A percentile compares a stretch with the other conserved stretches of the same genome.
Conservation (phyloP, 2,113 vertebrate genomes). For the Hyperopisus bebe region DNA sequence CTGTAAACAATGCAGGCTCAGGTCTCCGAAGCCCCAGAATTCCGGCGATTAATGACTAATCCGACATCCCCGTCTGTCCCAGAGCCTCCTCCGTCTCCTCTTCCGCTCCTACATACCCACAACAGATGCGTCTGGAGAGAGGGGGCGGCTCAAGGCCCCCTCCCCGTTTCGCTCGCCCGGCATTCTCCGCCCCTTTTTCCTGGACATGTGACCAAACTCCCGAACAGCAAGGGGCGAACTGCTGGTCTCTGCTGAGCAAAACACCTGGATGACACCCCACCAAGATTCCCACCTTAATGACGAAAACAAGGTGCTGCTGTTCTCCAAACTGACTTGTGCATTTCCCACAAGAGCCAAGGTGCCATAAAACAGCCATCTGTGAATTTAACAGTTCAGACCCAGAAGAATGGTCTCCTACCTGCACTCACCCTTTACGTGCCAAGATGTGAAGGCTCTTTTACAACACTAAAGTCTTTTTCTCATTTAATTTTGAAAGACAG, state of each 20-base stretch:
- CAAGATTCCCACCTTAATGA: not conserved
- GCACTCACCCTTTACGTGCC: not conserved
- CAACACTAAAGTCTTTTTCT: not conserved
- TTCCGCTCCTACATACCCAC: not conserved
- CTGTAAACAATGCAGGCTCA: not conserved
- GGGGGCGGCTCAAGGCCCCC: not conserved
- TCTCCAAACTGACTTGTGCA: not conserved
- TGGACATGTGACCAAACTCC: not conserved
- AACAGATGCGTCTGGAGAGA: not conserved
- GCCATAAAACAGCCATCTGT: not conserved
- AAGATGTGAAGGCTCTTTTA: not conserved
- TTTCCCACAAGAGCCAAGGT: not conserved
- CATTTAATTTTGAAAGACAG: not conserved
- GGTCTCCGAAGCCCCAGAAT: not conserved
- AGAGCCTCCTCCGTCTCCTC: not conserved
- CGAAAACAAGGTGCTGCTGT: not conserved
- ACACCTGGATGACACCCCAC: not conserved
- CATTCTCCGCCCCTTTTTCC: not conserved
- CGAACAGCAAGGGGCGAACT: not conserved
- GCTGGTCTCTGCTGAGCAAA: not conserved
- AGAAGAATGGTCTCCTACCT: not conserved
- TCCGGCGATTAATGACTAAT: constrained; percentile 14
- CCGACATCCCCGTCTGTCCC: constrained; percentile 2
- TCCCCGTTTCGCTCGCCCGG: not conserved
- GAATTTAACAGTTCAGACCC: not conserved